Base-by-base conservation (phyloP, 2,113 vertebrate genomes). In the Agelaius tricolor region DNA sequence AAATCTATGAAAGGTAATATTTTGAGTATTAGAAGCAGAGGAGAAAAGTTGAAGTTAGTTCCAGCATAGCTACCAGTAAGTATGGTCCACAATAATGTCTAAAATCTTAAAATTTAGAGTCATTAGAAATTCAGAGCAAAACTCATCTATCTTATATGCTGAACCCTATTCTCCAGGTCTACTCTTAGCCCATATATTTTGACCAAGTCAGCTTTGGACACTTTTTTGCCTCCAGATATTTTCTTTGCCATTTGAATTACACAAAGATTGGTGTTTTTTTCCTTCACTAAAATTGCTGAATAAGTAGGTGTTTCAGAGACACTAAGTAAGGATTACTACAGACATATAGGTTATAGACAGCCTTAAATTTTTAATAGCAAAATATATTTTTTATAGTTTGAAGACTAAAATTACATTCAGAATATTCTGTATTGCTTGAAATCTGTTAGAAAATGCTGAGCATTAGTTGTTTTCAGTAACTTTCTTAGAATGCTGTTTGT, bases 211-310 rank as follows among this genome's bases (percentile, higher is more conserved):
- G 28, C 39, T 80, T 27, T 44, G 19, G 43, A 62, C 19, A 72
- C 11, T 33, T 72, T 63, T 72, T 68, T 84, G 54, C 72, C 47
- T 91, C 27, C 31, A 69, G 61, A 61, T 3, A 84, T 65, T 65
- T 65, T 89, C 35, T 84, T 44, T 81, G 17, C 3, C 39, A 44
- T 47, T 57, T 69, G 21, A 81, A 77, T 69, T 61, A 26, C 22
- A 77, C n/a, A 55, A 28, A 39, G 5, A 3, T 7, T 37, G 17
- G 1, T 2, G 0, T 0, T 30, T 43, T 61, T 37, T 59, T 47
- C 9, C 47, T 68, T 80, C 17, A 22, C 17, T 65, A 26, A 80
- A 63, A 87, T 23, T 81, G 65, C 30, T 90, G 78, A 73, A 87
- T 43, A 87, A 81, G 18, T 41, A 47, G 7, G 11, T 74, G 9